phyloP scores from a whole-genome alignment of 2,113 vertebrate species.

The Emydocephalus ijimae region DNA sequence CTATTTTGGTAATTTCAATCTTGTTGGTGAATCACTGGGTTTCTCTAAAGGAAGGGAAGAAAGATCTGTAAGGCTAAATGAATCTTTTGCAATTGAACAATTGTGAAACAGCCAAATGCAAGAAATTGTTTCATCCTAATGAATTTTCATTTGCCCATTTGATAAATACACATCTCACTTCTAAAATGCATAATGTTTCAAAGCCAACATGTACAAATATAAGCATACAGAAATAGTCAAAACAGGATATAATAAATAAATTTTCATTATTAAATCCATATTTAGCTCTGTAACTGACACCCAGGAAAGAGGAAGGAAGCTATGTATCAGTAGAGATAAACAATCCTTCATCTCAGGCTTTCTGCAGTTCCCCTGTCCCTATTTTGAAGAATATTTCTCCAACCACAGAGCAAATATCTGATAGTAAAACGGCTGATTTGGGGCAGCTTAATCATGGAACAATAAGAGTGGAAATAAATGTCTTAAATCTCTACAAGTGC shows the following conservation, averaged over 20 bases:
- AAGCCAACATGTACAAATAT: background rate
- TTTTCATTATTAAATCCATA: background rate
- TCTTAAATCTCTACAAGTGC: too few relatives aligned
- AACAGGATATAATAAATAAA: background rate
- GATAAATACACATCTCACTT: background rate
- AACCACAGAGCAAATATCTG: background rate
- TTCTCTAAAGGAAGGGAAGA: background rate
- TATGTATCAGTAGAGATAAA: background rate
- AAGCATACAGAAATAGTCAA: background rate
- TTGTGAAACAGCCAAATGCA: background rate
- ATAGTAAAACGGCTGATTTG: background rate
- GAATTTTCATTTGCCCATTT: background rate
- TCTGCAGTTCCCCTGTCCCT: background rate
- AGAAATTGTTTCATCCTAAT: background rate
- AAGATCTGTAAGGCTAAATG: background rate
- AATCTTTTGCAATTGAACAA: background rate
- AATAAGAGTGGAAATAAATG: too few relatives aligned
- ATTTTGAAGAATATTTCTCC: background rate
- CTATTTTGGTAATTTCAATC: background rate
- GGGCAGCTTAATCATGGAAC: too few relatives aligned
- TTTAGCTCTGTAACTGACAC: background rate
- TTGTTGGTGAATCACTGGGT: background rate
- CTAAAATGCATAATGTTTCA: background rate
- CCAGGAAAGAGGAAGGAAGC: background rate
- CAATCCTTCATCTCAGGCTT: background rate